Percentiles rank a stretch among this genome's conserved stretches.
These are phyloP conservation scores for Sorex maritimensis DNA, from an alignment of 2,797 vertebrate species.

Conservation along the genomic window DNA sequence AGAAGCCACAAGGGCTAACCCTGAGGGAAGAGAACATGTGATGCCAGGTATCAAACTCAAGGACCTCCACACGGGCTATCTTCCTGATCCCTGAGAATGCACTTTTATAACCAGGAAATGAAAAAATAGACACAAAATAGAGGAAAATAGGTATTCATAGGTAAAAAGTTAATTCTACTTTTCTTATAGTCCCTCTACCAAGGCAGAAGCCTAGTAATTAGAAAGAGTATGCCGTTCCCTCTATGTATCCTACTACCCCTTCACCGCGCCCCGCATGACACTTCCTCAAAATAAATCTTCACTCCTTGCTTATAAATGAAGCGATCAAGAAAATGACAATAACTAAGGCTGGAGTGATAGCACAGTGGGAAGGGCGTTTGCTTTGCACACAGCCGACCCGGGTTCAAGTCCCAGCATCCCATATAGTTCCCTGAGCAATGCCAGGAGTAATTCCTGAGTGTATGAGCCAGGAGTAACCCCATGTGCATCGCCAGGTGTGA, in stretches of 20 bases:
- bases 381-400: no score
- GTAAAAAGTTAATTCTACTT: conserved; percentile 17
- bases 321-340: conserved; percentile 37
- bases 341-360: not conserved
- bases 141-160: conserved; percentile 10
- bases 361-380: no score
- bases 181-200: conserved; percentile 2
- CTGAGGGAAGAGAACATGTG: no score
- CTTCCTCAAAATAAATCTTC: conserved; percentile 18
- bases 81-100: not conserved
- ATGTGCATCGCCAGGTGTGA: no score
- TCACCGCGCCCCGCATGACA: not conserved
- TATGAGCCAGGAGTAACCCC: no score
- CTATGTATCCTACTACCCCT: not conserved
- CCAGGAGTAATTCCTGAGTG: no score
- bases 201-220: not conserved
- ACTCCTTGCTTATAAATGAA: conserved; percentile 34
- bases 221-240: not conserved
- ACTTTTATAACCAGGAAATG: conserved; percentile 52
- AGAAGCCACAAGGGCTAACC: no score
- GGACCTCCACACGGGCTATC: no score
- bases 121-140: not conserved
- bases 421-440: no score
- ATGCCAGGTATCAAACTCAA: no score
- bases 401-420: no score